Base-by-base conservation (phyloP, 2,113 vertebrate species). In the Lasiurus borealis region DNA sequence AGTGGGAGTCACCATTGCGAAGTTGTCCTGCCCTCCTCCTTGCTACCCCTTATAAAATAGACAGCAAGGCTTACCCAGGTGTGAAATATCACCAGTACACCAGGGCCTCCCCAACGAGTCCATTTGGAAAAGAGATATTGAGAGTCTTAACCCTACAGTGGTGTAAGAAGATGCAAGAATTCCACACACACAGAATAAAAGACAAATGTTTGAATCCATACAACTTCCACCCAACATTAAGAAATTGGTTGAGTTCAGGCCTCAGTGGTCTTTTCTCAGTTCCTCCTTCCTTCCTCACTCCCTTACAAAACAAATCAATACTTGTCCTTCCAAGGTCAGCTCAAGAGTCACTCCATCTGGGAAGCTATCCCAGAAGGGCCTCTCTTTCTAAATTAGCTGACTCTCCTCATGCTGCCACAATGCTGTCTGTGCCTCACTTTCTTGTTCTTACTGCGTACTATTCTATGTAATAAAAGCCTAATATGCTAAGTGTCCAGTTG, bases 41-140 rank as follows among this genome's bases (percentile, higher is more conserved):
- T 69, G n/a, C 18, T 16, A 34, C 5, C 8, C 19, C 7, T 46
- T 14, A 13, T 29, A 50, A 77, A 29, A 48, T 5, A 44, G 27
- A 71, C 27, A 76, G 62, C 50, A 23, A 50, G 50, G 3, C 44
- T 44, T 72, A 57, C 25, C 21, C 12, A 14, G 48, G 10, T 14
- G 6, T 5, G 40, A 62, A n/a, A 69, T 75, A 29, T 5, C 14
- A 16, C n/a, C 12, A 5, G 3, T 2, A 2, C 10, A 1, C 8
- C n/a, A 18, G 1, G 0, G 3, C 34, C 57, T 81, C 48, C 36
- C 31, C 29, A 9, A 0, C 1, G 36, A 72, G 12, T 10, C 16
- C 36, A 1, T 5, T 8, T 7, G 9, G 10, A 27, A 76, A 1
- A 9, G 3, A 48, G 57, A 44, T 7, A 34, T 8, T 5, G 7